Percentiles rank a stretch among this genome's conserved stretches.
Conservation (phyloP, 1,140 invertebrate species). For the Carposina sasakii region DNA sequence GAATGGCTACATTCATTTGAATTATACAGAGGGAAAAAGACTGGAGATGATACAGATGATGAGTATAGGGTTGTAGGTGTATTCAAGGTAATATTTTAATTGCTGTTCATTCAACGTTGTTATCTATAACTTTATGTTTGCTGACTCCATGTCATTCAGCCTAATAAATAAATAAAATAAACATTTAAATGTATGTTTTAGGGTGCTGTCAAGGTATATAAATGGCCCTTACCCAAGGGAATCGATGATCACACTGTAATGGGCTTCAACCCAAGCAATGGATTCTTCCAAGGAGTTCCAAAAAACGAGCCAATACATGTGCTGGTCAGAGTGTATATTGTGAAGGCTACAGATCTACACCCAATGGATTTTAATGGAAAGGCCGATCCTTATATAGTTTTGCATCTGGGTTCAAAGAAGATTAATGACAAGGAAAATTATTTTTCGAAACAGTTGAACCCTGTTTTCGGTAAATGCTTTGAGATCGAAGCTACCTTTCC, state of each 20-base stretch:
- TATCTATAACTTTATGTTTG: too few species aligned
- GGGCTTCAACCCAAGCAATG: slow-evolving; percentile 85
- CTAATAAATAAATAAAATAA: too few species aligned
- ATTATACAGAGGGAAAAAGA: slow-evolving; percentile 90
- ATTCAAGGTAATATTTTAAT: slow-evolving; percentile 89
- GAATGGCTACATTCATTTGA: slow-evolving; percentile 92
- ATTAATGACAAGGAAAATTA: slow-evolving; percentile 93
- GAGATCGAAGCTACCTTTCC: slow-evolving; percentile 94
- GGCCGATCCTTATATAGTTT: slow-evolving; percentile 91
- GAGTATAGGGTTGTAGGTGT: slow-evolving; percentile 88
- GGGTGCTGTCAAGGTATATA: slow-evolving; percentile 91
- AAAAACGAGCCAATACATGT: slow-evolving; percentile 93
- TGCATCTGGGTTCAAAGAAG: slow-evolving; percentile 86
- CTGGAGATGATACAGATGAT: slow-evolving; percentile 87
- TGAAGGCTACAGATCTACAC: slow-evolving; percentile 91
- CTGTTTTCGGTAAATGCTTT: slow-evolving; percentile 93
- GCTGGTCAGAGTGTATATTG: slow-evolving; percentile 88
- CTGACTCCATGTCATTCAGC: too few species aligned
- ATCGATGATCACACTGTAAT: slow-evolving; percentile 83
- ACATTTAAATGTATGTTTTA: too few species aligned
- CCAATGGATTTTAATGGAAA: slow-evolving; percentile 94
- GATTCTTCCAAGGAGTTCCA: slow-evolving; percentile 88
- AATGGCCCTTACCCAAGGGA: slow-evolving; percentile 85
- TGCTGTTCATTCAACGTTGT: too few species aligned
- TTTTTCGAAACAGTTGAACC: slow-evolving; percentile 93